phyloP scores from a whole-genome alignment of 2,797 vertebrate genomes.

The Pseudochirops cupreus region DNA sequence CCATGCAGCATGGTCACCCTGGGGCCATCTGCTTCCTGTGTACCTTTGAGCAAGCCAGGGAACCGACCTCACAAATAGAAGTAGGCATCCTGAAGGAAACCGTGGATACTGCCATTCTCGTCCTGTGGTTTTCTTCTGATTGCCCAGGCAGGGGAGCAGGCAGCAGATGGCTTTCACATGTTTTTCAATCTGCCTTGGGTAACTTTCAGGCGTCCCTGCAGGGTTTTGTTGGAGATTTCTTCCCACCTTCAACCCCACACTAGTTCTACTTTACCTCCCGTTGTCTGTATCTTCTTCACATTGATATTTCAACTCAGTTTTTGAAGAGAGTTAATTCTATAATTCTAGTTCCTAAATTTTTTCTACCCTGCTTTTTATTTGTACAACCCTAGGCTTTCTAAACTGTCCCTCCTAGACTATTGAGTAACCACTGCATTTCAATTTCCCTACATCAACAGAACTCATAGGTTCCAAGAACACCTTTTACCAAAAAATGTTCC shows the following conservation, averaged over 20 bases:
- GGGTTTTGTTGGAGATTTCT: background rate
- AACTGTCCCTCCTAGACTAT: background rate
- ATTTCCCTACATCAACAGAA: background rate
- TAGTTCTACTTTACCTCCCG: background rate
- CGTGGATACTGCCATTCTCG: accelerated
- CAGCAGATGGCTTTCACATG: background rate
- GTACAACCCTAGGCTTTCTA: background rate
- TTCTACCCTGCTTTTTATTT: background rate
- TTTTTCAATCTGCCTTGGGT: background rate
- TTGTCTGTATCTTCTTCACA: background rate
- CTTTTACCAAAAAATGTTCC: background rate
- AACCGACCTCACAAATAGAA: background rate
- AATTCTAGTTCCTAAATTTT: background rate
- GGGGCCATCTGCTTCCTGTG: slow-evolving; percentile 13
- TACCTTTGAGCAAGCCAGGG: background rate
- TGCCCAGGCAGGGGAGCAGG: accelerated
- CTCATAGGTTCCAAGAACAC: background rate
- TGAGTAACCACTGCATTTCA: background rate
- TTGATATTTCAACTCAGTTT: background rate
- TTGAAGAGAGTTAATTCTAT: background rate
- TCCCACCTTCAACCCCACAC: background rate
- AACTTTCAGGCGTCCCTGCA: background rate
- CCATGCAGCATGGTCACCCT: background rate
- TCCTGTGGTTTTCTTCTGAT: background rate
- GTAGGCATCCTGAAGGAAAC: background rate